Evolutionary conservation across 2,113 vertebrate species (phyloP).

Genomic region (Odocoileus virginianus): DNA sequence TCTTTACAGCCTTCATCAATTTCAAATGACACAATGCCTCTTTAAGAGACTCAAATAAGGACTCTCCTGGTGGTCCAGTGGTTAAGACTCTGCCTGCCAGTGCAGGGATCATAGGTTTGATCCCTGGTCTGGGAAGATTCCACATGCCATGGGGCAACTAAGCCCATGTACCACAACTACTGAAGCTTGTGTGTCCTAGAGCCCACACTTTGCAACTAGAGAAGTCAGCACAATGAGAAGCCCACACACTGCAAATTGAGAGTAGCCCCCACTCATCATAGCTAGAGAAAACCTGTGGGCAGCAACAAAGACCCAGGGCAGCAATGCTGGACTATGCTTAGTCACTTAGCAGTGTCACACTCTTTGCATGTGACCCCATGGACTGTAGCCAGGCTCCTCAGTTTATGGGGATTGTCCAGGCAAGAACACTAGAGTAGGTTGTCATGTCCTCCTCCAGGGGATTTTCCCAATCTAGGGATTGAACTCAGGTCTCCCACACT

Average conservation of each 20-base stretch:
- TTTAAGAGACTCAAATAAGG: not conserved
- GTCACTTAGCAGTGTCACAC: not conserved
- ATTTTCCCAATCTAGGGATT: not conserved
- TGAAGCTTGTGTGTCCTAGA: not conserved
- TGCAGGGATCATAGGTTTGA: not conserved
- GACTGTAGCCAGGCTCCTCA: not conserved
- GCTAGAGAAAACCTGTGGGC: not conserved
- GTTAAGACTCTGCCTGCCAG: not conserved
- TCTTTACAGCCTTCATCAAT: not conserved
- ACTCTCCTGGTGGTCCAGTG: not conserved
- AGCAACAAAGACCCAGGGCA: not conserved
- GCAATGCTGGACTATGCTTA: not conserved
- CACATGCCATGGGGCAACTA: not conserved
- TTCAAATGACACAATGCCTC: not conserved
- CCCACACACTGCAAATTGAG: accelerated
- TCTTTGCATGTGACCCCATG: not conserved
- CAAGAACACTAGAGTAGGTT: not conserved
- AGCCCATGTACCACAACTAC: not conserved
- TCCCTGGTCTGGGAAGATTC: not conserved
- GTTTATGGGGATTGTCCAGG: not conserved
- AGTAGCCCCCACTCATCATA: not conserved
- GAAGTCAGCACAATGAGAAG: not conserved
- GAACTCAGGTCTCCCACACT: not conserved
- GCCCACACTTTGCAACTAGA: not conserved
- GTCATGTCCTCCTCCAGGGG: not conserved